Evolutionary conservation across 1,140 invertebrate species (phyloP).

Genomic region (Camponotus pennsylvanicus): DNA sequence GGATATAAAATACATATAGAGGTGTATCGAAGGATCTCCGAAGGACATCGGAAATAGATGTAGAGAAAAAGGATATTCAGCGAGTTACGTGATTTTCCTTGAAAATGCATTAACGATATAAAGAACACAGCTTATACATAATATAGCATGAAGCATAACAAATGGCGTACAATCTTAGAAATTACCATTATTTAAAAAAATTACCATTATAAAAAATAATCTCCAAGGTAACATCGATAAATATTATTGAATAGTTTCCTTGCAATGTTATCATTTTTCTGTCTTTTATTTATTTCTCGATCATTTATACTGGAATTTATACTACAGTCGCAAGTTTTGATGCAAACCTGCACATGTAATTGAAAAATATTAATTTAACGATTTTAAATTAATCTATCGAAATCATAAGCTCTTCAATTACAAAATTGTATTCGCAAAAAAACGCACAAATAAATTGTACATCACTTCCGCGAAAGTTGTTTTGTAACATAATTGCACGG

Average conservation of each 20-base stretch:
- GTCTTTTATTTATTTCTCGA: not conserved
- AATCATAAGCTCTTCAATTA: conserved; percentile 12
- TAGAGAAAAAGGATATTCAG: not conserved
- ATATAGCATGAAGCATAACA: conserved; percentile 15
- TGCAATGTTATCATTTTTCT: not conserved
- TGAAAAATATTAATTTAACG: not conserved
- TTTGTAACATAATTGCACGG: conserved; percentile 46
- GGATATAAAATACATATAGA: not conserved
- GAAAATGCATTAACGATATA: conserved; percentile 27
- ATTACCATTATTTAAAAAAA: not conserved
- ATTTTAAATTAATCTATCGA: not conserved
- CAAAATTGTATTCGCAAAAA: conserved; percentile 36
- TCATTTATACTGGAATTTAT: not conserved
- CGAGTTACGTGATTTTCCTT: conserved; percentile 2
- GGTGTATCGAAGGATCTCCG: not conserved
- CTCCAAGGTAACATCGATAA: not conserved
- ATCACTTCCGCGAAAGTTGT: conserved; percentile 66
- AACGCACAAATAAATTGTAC: conserved; percentile 37
- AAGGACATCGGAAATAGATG: not conserved
- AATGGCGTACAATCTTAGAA: conserved; percentile 4
- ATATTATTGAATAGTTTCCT: not conserved
- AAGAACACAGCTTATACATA: not conserved
- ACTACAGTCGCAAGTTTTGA: not conserved
- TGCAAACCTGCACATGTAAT: not conserved
- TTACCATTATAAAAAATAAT: not conserved